A percentile compares a stretch with the other conserved stretches of the same genome.
Conservation (phyloP, 2,888 invertebrate genomes). For the Leptopilina myrica region DNA sequence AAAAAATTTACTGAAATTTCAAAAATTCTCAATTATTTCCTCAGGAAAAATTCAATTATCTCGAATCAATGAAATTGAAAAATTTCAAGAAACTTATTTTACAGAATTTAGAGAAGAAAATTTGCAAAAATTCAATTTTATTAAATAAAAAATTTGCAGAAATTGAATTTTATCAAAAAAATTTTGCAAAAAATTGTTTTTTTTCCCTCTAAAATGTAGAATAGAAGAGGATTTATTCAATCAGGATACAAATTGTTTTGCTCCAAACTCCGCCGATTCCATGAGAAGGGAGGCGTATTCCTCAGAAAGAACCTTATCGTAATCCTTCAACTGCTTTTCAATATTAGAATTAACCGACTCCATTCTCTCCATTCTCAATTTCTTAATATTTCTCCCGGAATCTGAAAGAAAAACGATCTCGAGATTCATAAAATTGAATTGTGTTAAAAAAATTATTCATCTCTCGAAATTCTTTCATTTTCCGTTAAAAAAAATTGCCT, state of each 20-base stretch:
- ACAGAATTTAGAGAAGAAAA: too few relatives aligned
- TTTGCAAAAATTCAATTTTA: too few relatives aligned
- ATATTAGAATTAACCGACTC: slow-evolving; percentile 44
- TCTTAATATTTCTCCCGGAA: slow-evolving; percentile 48
- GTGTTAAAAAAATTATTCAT: neutral
- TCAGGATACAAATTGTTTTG: slow-evolving; percentile 42
- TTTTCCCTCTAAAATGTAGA: neutral
- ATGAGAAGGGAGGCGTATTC: slow-evolving; percentile 40
- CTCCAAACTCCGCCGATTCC: slow-evolving; percentile 41
- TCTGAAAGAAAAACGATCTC: slow-evolving; percentile 53
- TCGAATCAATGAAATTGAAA: too few relatives aligned
- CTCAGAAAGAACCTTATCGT: too few relatives aligned
- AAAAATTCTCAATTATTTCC: too few relatives aligned
- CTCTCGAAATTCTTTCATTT: slow-evolving; percentile 8
- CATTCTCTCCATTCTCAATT: slow-evolving; percentile 45
- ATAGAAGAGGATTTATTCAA: neutral
- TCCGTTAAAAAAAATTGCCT: neutral
- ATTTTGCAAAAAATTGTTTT: too few relatives aligned
- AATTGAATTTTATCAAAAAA: too few relatives aligned
- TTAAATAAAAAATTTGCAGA: too few relatives aligned
- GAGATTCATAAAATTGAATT: slow-evolving; percentile 41
- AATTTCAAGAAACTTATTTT: too few relatives aligned
- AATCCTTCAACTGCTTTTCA: slow-evolving; percentile 40
- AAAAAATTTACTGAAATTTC: too few relatives aligned
- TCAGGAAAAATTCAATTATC: too few relatives aligned